Base-by-base conservation (phyloP, 2,113 vertebrate species). In the Penelope pileata region DNA sequence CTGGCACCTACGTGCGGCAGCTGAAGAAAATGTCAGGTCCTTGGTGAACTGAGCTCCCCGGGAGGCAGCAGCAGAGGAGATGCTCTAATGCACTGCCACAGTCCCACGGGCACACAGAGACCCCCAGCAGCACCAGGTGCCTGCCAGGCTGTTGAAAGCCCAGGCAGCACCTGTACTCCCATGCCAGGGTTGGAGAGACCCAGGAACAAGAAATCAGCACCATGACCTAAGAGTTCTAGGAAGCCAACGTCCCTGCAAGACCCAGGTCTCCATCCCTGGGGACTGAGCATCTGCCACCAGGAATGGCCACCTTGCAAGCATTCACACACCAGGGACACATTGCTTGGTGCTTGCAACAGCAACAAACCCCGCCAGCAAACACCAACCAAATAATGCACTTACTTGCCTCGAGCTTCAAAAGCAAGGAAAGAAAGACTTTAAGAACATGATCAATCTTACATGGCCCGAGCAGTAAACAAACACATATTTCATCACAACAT, bases 401-500 rank as follows among this genome's bases (percentile, higher is more conserved):
- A 34, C 83, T 96, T 34, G 90, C 90, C 92, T 88, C 36, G 0
- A 88, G 95, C 90, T 76, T 73, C 90, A 66, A 93, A 97, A 43
- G 79, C 94, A 83, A 91, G 63, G 56, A 27, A 88, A 94, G 87
- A 95, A 92, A 95, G 86, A 96, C 43, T 43, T 93, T 92, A 89
- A 68, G 92, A 94, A 86, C 72, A 64, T 56, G 73, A 97, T 96
- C 94, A 96, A 96, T 97, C 90, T 96, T 82, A 93, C 53, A 53
- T 4, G 17, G 90, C 58, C 80, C 48, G 66, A 91, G 88, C 75
- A 93, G 95, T 96, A 96, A 97, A 96, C 93, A 97, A 93, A 95
- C 96, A 96, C 92, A 95, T 96, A 96, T 94, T 96, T 96, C 96
- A 97, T 90, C 84, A 94, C 59, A 85, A 95, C 84, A 42, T 40